These are phyloP conservation scores for Cerceris ruficornis DNA, from an alignment of 2,888 invertebrate species.

Conservation along the genomic window DNA sequence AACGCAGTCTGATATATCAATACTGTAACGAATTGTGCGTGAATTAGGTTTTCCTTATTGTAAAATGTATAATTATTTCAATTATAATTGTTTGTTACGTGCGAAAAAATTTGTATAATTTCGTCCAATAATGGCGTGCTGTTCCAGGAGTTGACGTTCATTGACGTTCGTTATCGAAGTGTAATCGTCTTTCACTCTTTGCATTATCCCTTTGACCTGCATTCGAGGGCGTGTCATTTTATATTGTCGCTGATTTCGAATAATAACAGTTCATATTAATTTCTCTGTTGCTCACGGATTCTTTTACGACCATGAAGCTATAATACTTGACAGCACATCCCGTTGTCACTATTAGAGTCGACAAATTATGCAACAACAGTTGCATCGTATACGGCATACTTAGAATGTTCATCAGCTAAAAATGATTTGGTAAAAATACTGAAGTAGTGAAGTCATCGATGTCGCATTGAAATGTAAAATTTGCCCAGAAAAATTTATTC, in stretches of 20 bases:
- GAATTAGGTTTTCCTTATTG: neutral
- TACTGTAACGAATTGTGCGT: neutral
- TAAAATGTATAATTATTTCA: neutral
- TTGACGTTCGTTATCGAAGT: neutral
- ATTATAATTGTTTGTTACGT: constrained; percentile 1
- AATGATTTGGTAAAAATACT: too few relatives aligned
- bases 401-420: too few relatives aligned
- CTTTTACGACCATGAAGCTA: neutral
- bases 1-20: neutral
- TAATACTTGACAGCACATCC: neutral
- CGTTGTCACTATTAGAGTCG: neutral
- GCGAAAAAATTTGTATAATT: neutral
- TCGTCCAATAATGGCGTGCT: neutral
- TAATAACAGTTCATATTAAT: neutral
- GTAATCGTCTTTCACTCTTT: neutral
- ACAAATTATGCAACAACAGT: neutral
- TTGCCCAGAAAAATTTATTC: too few relatives aligned
- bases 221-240: neutral
- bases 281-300: neutral
- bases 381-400: neutral
- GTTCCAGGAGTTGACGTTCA: neutral
- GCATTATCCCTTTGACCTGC: neutral
- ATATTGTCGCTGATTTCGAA: neutral
- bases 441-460: too few relatives aligned
- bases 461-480: too few relatives aligned